A percentile compares a stretch with the other conserved stretches of the same genome.
phyloP scores from a whole-genome alignment of 2,113 vertebrate species.

The human region DNA sequence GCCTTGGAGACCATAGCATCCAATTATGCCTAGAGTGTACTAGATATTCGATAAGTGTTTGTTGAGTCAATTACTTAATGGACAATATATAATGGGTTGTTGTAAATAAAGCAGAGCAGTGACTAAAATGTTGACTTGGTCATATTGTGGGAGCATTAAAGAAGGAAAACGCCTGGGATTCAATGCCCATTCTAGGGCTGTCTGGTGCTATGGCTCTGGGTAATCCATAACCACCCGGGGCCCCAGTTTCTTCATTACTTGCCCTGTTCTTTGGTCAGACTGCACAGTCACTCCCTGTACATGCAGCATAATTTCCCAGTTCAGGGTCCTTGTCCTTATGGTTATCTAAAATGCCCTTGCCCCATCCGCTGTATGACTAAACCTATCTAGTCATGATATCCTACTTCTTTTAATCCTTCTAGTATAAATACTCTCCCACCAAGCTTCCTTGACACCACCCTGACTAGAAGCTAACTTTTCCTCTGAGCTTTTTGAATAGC shows the following conservation, averaged over 20 bases:
- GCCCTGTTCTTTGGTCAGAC: slow-evolving; percentile 15
- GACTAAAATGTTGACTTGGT: not conserved
- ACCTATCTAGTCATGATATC: not conserved
- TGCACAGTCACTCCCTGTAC: not conserved
- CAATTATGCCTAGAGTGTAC: not conserved
- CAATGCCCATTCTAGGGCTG: not conserved
- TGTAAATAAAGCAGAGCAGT: not conserved
- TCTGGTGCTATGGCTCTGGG: not conserved
- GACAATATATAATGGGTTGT: not conserved
- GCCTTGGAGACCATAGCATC: not conserved
- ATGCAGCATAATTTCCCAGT: slow-evolving; percentile 20
- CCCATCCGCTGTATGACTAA: not conserved
- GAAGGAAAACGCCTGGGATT: not conserved
- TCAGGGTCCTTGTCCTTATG: not conserved
- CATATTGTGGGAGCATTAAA: not conserved
- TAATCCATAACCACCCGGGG: not conserved
- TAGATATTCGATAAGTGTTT: not conserved
- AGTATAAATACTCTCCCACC: not conserved
- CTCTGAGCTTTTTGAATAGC: not conserved
- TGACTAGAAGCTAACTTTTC: not conserved
- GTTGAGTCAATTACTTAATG: slow-evolving; percentile 8
- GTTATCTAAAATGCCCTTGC: not conserved
- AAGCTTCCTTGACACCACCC: not conserved
- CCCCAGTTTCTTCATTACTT: slow-evolving; percentile 37
- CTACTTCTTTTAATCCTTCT: not conserved